Base-by-base conservation (phyloP, 2,888 invertebrate genomes). In the Hartigia nigra region DNA sequence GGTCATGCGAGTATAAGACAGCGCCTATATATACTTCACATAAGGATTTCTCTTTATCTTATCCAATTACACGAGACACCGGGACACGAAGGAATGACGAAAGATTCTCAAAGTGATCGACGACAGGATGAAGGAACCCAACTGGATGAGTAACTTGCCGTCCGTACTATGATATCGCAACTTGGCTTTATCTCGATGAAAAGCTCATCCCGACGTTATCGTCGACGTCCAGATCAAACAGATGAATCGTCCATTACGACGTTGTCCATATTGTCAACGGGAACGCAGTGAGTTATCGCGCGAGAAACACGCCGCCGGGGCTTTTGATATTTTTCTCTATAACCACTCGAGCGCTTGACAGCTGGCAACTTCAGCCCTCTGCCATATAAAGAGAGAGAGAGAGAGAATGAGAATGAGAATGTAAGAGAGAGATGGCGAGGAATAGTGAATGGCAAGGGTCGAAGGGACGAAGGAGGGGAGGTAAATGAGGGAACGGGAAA, bases 271-370 rank as follows among this genome's bases (percentile, higher is more conserved):
- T 72, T 55, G 55, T 55, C 55, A 55, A 55, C 55, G 23, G 14
- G 31, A 36, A n/a, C 31, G 23, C 75, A 75, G 37, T 36, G 75
- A 75, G 75, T 31, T 75, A 75, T 75, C 75, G 36, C 37, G 34
- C 75, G 35, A 37, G 75, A 36, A 31, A 31, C 31, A 75, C 23
- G 75, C 34, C 36, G 37, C 32, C 72, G 72, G 31, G 31, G 72
- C 32, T 34, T 12, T 72, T 72, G 1, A 32, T 23, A 72, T 72
- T 72, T 34, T 72, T 72, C 72, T 72, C 72, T 34, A 72, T 34
- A 34, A 72, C 31, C 72, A 72, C 72, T 70, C 70, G 69, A 55
- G 74, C 76, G 78, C 75, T 55, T 74, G 78, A 76, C 76, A 79
- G 78, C 78, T 79, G 78, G 76, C 74, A 55, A 55, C 55, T 55